Evolutionary conservation across 2,113 vertebrate species (phyloP).

Genomic region (Eulacestoma nigropectus): DNA sequence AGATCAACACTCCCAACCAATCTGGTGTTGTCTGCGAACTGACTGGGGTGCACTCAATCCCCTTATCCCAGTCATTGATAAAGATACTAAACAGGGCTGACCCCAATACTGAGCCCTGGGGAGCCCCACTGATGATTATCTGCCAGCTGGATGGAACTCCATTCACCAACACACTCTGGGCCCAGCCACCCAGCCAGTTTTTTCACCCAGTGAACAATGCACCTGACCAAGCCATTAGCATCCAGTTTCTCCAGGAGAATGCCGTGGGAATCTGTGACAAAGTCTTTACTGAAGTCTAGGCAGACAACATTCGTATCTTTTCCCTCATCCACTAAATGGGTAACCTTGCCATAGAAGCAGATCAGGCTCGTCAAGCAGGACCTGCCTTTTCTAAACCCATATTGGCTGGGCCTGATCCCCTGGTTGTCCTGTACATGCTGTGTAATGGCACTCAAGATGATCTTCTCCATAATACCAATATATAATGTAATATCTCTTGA

Average conservation of each 20-base stretch:
- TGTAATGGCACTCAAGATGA: neutral
- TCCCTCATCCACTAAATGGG: neutral
- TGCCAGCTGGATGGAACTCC: neutral
- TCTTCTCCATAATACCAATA: neutral
- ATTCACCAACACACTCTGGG: neutral
- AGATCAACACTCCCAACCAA: neutral
- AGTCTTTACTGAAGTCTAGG: neutral
- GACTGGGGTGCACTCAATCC: neutral
- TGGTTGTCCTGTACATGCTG: too few relatives aligned
- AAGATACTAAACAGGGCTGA: neutral
- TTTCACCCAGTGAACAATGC: neutral
- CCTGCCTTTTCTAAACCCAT: neutral
- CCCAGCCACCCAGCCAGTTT: neutral
- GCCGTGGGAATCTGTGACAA: neutral
- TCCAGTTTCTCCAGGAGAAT: neutral
- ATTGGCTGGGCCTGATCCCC: neutral
- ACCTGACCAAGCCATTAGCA: neutral
- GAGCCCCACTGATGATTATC: neutral
- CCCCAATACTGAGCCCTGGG: neutral
- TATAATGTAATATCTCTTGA: neutral
- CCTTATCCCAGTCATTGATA: neutral
- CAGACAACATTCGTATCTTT: neutral
- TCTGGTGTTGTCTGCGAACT: rapidly evolving
- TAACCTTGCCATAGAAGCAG: neutral
- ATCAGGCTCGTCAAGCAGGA: neutral